phyloP scores from a whole-genome alignment of 2,797 vertebrate species.

The Dendrocincla tyrannina region DNA sequence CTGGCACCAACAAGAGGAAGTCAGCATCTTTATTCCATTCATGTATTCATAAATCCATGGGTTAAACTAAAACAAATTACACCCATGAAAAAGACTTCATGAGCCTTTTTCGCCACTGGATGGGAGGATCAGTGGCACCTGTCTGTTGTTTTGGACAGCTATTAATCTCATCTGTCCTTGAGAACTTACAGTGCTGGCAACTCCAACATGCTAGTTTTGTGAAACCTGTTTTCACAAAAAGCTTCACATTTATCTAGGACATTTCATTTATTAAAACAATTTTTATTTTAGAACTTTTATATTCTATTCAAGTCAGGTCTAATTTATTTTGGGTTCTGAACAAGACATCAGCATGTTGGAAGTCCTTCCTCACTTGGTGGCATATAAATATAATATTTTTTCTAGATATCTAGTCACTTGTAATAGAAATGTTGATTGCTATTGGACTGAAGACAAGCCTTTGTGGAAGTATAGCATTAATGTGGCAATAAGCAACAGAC shows the following conservation, averaged over 20 bases:
- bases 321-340: neutral
- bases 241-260: neutral
- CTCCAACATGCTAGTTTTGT: neutral
- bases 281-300: neutral
- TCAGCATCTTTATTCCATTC: neutral
- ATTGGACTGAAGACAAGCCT: neutral
- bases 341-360: neutral
- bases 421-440: neutral
- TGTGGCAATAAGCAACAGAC: neutral
- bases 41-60: neutral
- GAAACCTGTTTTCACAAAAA: neutral
- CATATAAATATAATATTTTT: neutral
- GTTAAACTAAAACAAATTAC: neutral
- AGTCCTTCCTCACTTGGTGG: neutral
- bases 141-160: neutral
- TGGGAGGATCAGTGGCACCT: neutral
- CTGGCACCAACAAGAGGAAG: neutral
- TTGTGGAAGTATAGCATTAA: neutral
- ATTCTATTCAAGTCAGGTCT: neutral
- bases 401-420: neutral
- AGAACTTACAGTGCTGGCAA: neutral
- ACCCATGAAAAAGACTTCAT: neutral
- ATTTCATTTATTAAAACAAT: neutral
- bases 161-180: neutral
- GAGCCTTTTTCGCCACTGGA: neutral